These are phyloP conservation scores for Balanococcus diminutus DNA, from an alignment of 2,888 invertebrate species.

Conservation along the genomic window DNA sequence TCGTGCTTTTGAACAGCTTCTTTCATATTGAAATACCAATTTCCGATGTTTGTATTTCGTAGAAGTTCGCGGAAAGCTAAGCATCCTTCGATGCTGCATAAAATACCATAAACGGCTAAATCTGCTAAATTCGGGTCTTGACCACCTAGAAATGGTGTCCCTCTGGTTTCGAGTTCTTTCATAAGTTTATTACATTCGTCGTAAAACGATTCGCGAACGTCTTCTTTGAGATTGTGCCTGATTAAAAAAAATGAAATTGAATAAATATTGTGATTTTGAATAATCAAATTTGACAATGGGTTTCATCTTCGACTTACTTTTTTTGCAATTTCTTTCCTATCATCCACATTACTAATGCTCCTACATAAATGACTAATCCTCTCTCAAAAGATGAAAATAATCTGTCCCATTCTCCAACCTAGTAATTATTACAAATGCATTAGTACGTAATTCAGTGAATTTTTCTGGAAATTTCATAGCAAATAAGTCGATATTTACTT, in stretches of 20 bases:
- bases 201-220: conserved; percentile 88
- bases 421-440: too few relatives aligned
- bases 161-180: conserved; percentile 71
- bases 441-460: too few relatives aligned
- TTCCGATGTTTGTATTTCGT: conserved; percentile 73
- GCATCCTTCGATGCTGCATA: conserved; percentile 93
- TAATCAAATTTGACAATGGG: not conserved
- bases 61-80: conserved; percentile 83
- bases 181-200: conserved; percentile 86
- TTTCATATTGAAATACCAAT: conserved; percentile 81
- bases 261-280: not conserved
- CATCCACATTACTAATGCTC: conserved; percentile 91
- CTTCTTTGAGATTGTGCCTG: conserved; percentile 82
- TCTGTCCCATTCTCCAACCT: conserved; percentile 88
- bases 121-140: conserved; percentile 87
- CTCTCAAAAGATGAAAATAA: conserved; percentile 88
- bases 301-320: conserved; percentile 64
- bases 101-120: conserved; percentile 85
- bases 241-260: conserved; percentile 58
- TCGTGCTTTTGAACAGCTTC: conserved; percentile 67
- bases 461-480: too few relatives aligned
- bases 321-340: conserved; percentile 88
- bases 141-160: conserved; percentile 84
- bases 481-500: conserved; percentile 61
- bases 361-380: conserved; percentile 85